A percentile compares a stretch with the other conserved stretches of the same genome.
phyloP scores from a whole-genome alignment of 2,888 invertebrate genomes.

The Drosophila gaucha region DNA sequence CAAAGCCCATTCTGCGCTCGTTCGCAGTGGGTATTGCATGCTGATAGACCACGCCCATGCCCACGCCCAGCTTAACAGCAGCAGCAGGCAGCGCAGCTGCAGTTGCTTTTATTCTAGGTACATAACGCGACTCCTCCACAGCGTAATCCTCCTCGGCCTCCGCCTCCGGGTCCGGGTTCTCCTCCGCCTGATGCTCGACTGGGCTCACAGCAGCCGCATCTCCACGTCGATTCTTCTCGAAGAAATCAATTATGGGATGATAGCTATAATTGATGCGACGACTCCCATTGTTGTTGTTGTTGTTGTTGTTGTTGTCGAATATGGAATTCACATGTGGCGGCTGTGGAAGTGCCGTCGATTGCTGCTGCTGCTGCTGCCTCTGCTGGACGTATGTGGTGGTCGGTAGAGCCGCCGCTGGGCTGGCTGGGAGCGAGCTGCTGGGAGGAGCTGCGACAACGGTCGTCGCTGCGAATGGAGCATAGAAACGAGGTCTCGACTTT shows the following conservation, averaged over 20 bases:
- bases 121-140: conserved; percentile 48
- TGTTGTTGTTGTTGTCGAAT: conserved; percentile 43
- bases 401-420: conserved; percentile 67
- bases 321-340: conserved; percentile 70
- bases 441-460: conserved; percentile 34
- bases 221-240: conserved; percentile 84
- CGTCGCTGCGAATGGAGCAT: conserved; percentile 65
- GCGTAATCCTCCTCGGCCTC: conserved; percentile 37
- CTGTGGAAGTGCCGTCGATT: conserved; percentile 67
- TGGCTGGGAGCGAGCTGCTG: conserved; percentile 42
- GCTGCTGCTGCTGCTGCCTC: conserved; percentile 44
- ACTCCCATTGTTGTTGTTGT: conserved; percentile 29
- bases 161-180: too few species aligned
- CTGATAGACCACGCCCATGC: conserved; percentile 45
- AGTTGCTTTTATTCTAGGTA: conserved; percentile 23
- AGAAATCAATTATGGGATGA: conserved; percentile 93
- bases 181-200: background rate
- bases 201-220: conserved; percentile 26
- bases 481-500: conserved; percentile 73
- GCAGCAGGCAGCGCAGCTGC: conserved; percentile 15
- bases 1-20: conserved; percentile 78
- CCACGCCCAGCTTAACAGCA: conserved; percentile 16
- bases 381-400: conserved; percentile 45
- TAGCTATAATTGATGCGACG: conserved; percentile 91
- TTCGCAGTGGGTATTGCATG: conserved; percentile 54